Conservation (phyloP, 1,140 invertebrate genomes). For the Oppia nitens region DNA sequence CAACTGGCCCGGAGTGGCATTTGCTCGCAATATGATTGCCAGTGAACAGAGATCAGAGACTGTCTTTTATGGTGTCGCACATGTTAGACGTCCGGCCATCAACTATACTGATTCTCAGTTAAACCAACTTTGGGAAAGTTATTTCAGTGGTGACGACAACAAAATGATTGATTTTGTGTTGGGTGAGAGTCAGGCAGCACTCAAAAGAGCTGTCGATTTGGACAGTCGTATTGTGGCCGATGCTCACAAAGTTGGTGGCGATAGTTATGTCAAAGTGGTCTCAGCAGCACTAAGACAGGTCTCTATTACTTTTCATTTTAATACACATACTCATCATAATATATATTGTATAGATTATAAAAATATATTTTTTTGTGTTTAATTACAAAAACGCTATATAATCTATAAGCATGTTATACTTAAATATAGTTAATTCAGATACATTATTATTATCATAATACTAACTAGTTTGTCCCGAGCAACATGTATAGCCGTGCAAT, state of each 20-base stretch:
- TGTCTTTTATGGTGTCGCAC: not conserved
- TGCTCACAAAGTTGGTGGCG: not conserved
- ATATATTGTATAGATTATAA: too few relatives aligned
- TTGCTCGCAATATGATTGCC: not conserved
- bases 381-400: too few relatives aligned
- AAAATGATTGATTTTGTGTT: not conserved
- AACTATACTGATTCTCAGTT: not conserved
- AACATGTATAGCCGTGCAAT: too few relatives aligned
- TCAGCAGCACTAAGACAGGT: not conserved
- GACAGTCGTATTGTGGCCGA: not conserved
- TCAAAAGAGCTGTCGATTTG: not conserved
- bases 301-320: too few relatives aligned
- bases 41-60: not conserved
- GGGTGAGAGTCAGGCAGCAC: not conserved
- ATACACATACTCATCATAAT: too few relatives aligned
- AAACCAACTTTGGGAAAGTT: not conserved
- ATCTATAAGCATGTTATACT: too few relatives aligned
- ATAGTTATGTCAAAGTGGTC: not conserved
- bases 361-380: too few relatives aligned
- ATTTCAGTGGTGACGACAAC: not conserved
- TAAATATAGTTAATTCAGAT: too few relatives aligned
- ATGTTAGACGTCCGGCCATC: not conserved
- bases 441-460: too few relatives aligned
- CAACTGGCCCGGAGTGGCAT: not conserved
- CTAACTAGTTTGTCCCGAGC: too few relatives aligned